A percentile compares a stretch with the other conserved stretches of the same genome.
Evolutionary conservation across 2,797 vertebrate species (phyloP).

Genomic region (Tragelaphus eurycerus): DNA sequence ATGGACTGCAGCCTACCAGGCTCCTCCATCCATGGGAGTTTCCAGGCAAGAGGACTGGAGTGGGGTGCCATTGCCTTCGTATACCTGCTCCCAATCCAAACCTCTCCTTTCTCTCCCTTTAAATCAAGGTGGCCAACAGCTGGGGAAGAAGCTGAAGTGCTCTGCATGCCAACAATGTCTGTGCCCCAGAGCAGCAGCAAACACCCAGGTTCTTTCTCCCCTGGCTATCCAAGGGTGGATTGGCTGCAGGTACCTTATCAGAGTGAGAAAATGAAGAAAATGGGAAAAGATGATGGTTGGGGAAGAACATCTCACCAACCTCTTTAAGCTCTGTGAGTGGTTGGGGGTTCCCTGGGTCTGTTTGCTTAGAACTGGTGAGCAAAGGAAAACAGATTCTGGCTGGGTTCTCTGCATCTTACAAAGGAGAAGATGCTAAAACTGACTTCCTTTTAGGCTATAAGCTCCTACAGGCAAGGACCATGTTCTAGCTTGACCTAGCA

Average conservation of each 20-base stretch:
- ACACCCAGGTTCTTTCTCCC: not conserved
- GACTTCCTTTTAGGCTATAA: not conserved
- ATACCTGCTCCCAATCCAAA: not conserved
- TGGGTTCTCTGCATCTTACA: not conserved
- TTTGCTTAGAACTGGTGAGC: not conserved
- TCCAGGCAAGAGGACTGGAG: no score
- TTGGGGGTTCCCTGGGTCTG: not conserved
- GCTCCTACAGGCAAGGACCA: not conserved
- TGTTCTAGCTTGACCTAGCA: not conserved
- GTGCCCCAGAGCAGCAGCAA: not conserved
- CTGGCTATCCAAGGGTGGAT: not conserved
- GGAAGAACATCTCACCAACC: not conserved
- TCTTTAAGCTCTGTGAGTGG: not conserved
- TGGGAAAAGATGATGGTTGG: not conserved
- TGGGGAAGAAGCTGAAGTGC: not conserved
- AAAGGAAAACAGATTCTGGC: not conserved
- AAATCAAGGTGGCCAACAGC: not conserved
- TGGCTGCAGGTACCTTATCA: not conserved
- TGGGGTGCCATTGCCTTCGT: not conserved
- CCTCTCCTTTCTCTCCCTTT: not conserved
- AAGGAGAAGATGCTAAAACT: not conserved
- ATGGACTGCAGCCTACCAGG: no score
- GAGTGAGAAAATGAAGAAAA: not conserved
- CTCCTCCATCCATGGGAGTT: no score
- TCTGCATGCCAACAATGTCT: not conserved